Base-by-base conservation (phyloP, 2,797 vertebrate genomes). In the Syngnathus rostellatus region DNA sequence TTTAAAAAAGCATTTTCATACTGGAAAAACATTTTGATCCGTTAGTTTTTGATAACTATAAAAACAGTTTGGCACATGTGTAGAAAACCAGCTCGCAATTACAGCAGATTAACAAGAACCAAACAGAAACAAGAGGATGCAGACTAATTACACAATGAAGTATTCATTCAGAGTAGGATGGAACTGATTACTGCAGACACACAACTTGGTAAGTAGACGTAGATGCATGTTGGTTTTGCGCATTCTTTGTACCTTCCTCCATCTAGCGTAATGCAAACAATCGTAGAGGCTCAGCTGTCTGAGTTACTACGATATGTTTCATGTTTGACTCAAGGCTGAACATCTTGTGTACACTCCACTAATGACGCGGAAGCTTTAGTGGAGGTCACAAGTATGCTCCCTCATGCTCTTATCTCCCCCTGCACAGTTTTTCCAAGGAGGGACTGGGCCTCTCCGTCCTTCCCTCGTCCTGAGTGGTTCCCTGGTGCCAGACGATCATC, bases 391-490 rank as follows among this genome's bases (percentile, higher is more conserved):
- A 68, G 79, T 77, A 68, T 76, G 69, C 78, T 76, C 65, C 87
- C 83, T 72, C 67, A 66, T 51, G 76, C 82, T 84, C 78, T 83
- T 79, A 84, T 90, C 74, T 88, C 69, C 66, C 68, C 39, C 63
- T 67, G 82, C 77, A 73, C 87, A 93, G 92, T 83, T 82, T 85
- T 89, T 73, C 79, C 84, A 71, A 89, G 91, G 81, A 87, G 90
- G 81, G 91, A 93, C 67, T 92, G 88, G 91, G 75, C 81, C 4
- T 81, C 86, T 55, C 78, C 85, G 57, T 73, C 87, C 65, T 85
- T 80, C 41, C 72, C 84, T 66, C 88, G 84, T 54, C 85, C 89
- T 10, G 90, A 92, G 74, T 91, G 88, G 88, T 89, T 85, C 70
- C 85, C 88, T 55, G 87, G 85, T 67, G 85, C 79, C 39, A 87